Evolutionary conservation across 2,888 invertebrate genomes (phyloP), one percentile per base, ranked within the genome.

Genomic region (Rhodophaea formosa): DNA sequence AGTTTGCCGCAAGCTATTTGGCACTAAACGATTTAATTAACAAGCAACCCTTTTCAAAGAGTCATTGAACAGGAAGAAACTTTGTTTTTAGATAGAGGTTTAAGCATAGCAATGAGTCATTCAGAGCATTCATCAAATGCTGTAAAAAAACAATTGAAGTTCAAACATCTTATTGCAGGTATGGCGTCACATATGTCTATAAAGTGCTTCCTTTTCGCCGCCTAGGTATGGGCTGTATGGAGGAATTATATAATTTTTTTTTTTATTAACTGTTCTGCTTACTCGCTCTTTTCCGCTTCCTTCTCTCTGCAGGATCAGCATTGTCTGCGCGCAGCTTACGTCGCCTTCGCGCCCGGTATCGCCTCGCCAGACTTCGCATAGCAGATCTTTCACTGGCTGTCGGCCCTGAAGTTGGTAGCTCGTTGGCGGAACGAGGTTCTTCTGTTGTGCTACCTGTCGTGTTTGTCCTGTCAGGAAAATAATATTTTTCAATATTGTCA

Each of bases 291-390:
- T 91, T 91, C 76, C 91, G 87, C 85, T 89, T 90, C 74, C 91
- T 88, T 71, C 91, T 69, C 70, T 88, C 87, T 59, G 88, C 91
- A 35, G 86, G 88, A 69, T 87, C 81, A 43, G 81, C 78, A 72
- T 84, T 89, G 61, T 88, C 84, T 8, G 79, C 86, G 35, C 88
- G 84, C 62, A 86, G 76, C 78, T 90, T 88, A 70, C 91, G 87
- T 59, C 91, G 84, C 58, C 86, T 77, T 60, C 88, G 74, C 58
- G 90, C 92, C 47, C 92, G 82, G 80, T 95, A 95, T 60, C 94
- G 93, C 65, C 94, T 93, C 53, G 94, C 95, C 67, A 95, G 93
- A 78, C 94, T 95, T 75, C 95, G 94, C 71, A 95, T 84, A 58
- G 95, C 93, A 6, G 90, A 89, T 39, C 88, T 75, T 71, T 89